Evolutionary conservation across 1,140 invertebrate genomes (phyloP), one percentile per base, ranked within the genome.

Genomic region (Anthonomus grandis): DNA sequence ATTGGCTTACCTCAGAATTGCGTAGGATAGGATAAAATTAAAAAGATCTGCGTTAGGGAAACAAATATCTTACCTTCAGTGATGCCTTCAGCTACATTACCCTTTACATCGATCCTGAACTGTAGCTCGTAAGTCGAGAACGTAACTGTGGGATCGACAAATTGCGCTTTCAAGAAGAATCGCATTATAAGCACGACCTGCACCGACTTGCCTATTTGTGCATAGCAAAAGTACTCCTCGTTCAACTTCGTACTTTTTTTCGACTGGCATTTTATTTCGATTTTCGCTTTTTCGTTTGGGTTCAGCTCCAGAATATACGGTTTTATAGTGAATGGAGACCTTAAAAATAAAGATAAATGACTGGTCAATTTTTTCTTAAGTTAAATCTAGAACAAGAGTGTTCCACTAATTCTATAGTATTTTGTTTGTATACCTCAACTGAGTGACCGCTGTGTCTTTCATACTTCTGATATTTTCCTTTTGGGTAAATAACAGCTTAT

Each of bases 401-500:
- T 39, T 6, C 2, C n/a, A 22, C 24, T 50, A n/a, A n/a, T n/a
- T n/a, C n/a, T n/a, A n/a, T n/a, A n/a, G n/a, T n/a, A n/a, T n/a
- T n/a, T n/a, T n/a, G n/a, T n/a, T n/a, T n/a, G n/a, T n/a, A n/a
- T n/a, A n/a, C n/a, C n/a, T n/a, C n/a, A n/a, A n/a, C n/a, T n/a
- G n/a, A n/a, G n/a, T n/a, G n/a, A n/a, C 24, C 15, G 39, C 59
- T 22, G 24, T 22, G 21, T 61, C 60, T 22, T 56, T 63, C 10
- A 67, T 47, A 22, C 8, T 45, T 46, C 52, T 68, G 8, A 64
- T 15, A 8, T 31, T 44, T 22, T 34, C 52, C 6, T 52, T 44
- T 12, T 54, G 48, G 0, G 70, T 59, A 55, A 71, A 75, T 4
- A 69, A 49, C 12, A 78, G 41, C 52, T 70, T 69, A 31, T 74